A percentile compares a stretch with the other conserved stretches of the same genome.
phyloP scores from a whole-genome alignment of 2,888 invertebrate genomes.

The Eupeodes latifasciatus region DNA sequence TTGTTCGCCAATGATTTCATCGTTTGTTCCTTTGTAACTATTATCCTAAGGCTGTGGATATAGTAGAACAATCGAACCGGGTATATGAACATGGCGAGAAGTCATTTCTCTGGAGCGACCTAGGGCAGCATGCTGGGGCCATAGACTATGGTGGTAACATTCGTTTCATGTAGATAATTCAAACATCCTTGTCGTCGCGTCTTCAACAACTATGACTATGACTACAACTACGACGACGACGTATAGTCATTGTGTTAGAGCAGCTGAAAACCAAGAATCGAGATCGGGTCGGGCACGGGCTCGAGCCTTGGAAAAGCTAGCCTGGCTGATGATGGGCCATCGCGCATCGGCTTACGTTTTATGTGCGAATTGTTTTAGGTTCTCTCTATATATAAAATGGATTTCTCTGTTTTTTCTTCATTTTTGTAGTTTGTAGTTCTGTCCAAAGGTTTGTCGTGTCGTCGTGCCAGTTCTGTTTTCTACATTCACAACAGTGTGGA shows the following conservation, averaged over 20 bases:
- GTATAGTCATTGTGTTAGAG: slow-evolving; percentile 18
- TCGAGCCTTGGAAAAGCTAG: slow-evolving; percentile 24
- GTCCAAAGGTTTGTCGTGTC: slow-evolving; percentile 62
- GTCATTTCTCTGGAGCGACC: slow-evolving; percentile 28
- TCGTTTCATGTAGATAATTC: slow-evolving; percentile 69
- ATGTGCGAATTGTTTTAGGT: slow-evolving; percentile 72
- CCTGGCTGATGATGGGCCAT: slow-evolving; percentile 44
- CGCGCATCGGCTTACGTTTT: slow-evolving; percentile 68
- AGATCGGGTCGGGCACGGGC: slow-evolving; percentile 28
- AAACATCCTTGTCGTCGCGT: slow-evolving; percentile 73
- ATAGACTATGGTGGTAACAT: slow-evolving; percentile 38
- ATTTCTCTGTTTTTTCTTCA: slow-evolving; percentile 1
- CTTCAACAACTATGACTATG: not conserved
- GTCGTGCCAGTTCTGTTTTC: slow-evolving; percentile 67
- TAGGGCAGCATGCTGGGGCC: slow-evolving; percentile 21
- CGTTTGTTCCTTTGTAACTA: slow-evolving; percentile 50
- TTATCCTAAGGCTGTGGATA: not conserved
- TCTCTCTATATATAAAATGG: slow-evolving; percentile 12
- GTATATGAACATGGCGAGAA: slow-evolving; percentile 40
- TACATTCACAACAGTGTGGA: slow-evolving; percentile 45
- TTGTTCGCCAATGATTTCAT: slow-evolving; percentile 75
- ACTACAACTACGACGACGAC: not conserved
- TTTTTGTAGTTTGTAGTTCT: slow-evolving; percentile 22
- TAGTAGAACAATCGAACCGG: slow-evolving; percentile 70
- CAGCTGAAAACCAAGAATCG: slow-evolving; percentile 27